phyloP scores from a whole-genome alignment of 2,797 vertebrate species.

The Anisognathus igniventris region DNA sequence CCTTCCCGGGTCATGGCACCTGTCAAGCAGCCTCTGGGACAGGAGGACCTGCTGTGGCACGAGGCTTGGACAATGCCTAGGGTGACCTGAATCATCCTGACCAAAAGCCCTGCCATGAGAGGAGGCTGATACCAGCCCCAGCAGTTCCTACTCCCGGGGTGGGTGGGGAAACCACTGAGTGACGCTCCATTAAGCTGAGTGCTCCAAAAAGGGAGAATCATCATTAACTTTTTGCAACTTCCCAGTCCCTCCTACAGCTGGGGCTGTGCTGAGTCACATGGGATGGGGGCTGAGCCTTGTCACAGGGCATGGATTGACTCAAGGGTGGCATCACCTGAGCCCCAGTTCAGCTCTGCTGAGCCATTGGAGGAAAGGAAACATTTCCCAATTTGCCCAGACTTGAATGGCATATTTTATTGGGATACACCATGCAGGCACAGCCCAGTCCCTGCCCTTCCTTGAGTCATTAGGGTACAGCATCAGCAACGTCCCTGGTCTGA shows the following conservation, averaged over 20 bases:
- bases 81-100: not conserved
- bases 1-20: fast-evolving
- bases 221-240: conserved; percentile 47
- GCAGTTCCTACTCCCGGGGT: not conserved
- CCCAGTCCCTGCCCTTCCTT: not conserved
- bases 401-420: not conserved
- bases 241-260: not conserved
- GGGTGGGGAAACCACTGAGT: conserved; percentile 37
- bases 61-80: not conserved
- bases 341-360: not conserved
- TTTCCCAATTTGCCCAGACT: conserved; percentile 14
- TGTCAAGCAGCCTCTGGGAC: fast-evolving
- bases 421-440: not conserved
- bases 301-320: not conserved
- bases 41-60: not conserved
- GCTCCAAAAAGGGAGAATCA: not conserved
- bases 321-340: not conserved
- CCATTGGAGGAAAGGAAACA: not conserved
- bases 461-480: not conserved
- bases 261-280: conserved; percentile 30
- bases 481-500: not conserved
- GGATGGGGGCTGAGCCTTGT: not conserved
- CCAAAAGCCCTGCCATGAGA: not conserved
- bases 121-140: not conserved
- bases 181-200: not conserved